Evolutionary conservation across 1,140 invertebrate genomes (phyloP), one percentile per base, ranked within the genome.

Genomic region (Venustaconcha ellipsiformis): DNA sequence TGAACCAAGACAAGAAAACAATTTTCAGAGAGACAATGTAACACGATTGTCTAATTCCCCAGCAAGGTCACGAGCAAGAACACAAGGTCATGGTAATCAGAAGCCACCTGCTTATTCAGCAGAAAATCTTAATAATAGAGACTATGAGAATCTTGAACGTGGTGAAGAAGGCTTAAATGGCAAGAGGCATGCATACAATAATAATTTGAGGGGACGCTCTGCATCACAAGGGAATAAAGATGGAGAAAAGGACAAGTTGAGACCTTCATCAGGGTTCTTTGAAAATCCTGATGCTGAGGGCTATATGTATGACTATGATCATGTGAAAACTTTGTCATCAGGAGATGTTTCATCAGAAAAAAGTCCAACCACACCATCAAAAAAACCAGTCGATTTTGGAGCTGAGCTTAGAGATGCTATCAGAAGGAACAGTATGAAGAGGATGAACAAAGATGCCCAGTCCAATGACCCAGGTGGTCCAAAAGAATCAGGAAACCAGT

Each of bases 291-390:
- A 77, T 67, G 72, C 72, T 26, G 75, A 77, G 57, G 75, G 75
- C 13, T 77, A 77, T 57, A 20, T 77, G 70, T 77, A 77, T 72
- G 75, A 77, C 63, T 77, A 77, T 56, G 75, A 77, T 59, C 75
- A 77, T 18, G 75, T 77, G n/a, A 67, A 77, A 55, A 77, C 72
- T 62, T 55, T 77, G 20, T 48, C 37, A 48, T 65, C 69, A 57
- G 70, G 75, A 5, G 70, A 77, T 57, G 12, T n/a, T 67, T 48
- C 60, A 14, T 62, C 55, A 26, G 58, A 62, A 12, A 66, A 17
- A 30, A 70, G 18, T 58, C 63, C 23, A 3, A 17, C 26, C 17
- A 70, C 56, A 57, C 63, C 69, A 14, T 48, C 37, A 48, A 48
- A 48, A 48, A 77, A 77, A 60, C 62, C 70, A 37, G 63, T 67